Evolutionary conservation across 2,888 invertebrate species (phyloP).

Genomic region (Saturnia japonica): DNA sequence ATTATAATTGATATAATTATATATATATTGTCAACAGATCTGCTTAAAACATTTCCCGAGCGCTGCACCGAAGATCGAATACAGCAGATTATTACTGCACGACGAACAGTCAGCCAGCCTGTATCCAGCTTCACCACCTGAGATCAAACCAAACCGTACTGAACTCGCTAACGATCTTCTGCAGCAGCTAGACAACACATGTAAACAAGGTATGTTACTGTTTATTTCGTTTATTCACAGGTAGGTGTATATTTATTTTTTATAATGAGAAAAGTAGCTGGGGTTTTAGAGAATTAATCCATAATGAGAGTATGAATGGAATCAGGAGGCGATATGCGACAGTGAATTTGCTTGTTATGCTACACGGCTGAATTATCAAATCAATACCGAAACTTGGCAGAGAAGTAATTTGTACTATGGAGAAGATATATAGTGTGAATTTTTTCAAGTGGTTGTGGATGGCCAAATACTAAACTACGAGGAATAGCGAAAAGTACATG

Average conservation of each 20-base stretch:
- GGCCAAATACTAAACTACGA: too few relatives aligned
- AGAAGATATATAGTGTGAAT: too few relatives aligned
- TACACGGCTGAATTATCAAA: too few relatives aligned
- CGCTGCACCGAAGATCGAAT: constrained; percentile 66
- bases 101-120: constrained; percentile 59
- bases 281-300: not conserved
- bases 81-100: constrained; percentile 48
- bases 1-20: not conserved
- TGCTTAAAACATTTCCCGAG: constrained; percentile 69
- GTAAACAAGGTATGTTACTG: constrained; percentile 83
- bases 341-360: too few relatives aligned
- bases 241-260: not conserved
- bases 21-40: constrained; percentile 51
- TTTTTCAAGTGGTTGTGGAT: too few relatives aligned
- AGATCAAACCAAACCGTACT: constrained; percentile 73
- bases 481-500: too few relatives aligned
- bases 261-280: not conserved
- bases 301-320: too few relatives aligned
- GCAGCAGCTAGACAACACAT: constrained; percentile 85
- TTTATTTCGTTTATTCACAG: not conserved
- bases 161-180: constrained; percentile 85
- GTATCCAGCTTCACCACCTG: constrained; percentile 72
- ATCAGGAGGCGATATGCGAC: too few relatives aligned
- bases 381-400: too few relatives aligned
- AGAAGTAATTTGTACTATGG: too few relatives aligned